These are phyloP conservation scores for Mormyrus iriodes DNA, from an alignment of 2,113 vertebrate species.

Conservation along the genomic window DNA sequence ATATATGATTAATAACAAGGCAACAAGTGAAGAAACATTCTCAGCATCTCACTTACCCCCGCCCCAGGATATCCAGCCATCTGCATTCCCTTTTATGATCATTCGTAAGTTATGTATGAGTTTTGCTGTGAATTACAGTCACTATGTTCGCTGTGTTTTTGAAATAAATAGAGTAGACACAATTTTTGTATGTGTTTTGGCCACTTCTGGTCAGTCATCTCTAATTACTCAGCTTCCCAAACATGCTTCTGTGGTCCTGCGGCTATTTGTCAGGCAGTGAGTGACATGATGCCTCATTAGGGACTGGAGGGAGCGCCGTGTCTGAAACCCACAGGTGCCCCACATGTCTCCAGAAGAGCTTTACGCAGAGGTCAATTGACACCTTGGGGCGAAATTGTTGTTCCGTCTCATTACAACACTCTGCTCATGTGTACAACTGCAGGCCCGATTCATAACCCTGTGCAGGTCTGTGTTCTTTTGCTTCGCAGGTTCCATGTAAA, in stretches of 20 bases:
- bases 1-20: neutral
- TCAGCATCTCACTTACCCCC: neutral
- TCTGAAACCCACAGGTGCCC: neutral
- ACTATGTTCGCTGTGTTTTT: neutral
- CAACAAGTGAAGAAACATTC: neutral
- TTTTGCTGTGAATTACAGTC: neutral
- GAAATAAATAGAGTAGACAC: neutral
- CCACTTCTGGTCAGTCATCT: slow-evolving; percentile 3
- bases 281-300: slow-evolving; percentile 1
- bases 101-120: neutral
- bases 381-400: neutral
- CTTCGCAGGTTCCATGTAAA: neutral
- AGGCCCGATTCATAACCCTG: neutral
- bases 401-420: neutral
- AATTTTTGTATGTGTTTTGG: neutral
- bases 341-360: neutral
- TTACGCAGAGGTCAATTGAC: neutral
- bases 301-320: neutral
- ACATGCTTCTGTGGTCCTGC: neutral
- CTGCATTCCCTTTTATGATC: neutral
- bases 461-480: neutral
- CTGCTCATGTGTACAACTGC: neutral
- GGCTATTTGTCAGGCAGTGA: neutral
- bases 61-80: neutral
- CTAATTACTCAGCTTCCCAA: neutral